Conservation (phyloP, 1,140 invertebrate genomes). For the Drosophila arizonae region DNA sequence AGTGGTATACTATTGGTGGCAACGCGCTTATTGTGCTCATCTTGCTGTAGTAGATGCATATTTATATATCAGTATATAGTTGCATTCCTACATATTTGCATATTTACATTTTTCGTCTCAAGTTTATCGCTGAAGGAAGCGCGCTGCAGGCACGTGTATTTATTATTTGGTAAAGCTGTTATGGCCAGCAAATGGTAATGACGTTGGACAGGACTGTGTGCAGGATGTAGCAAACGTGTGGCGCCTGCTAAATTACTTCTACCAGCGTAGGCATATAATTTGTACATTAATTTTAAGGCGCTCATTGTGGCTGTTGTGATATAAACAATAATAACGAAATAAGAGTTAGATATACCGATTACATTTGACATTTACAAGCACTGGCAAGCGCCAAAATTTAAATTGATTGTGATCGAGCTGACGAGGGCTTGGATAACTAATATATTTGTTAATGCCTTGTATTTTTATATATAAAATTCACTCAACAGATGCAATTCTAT, state of each 20-base stretch:
- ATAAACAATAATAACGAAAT: conserved; percentile 20
- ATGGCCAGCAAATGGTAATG: conserved; percentile 34
- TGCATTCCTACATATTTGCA: neutral
- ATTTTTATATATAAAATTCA: no score
- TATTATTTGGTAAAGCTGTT: conserved; percentile 30
- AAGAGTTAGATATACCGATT: conserved; percentile 21
- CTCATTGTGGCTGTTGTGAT: conserved; percentile 41
- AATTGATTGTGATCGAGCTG: no score
- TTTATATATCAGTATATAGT: neutral
- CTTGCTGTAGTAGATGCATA: conserved; percentile 14
- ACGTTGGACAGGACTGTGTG: neutral
- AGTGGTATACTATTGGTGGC: conserved; percentile 51
- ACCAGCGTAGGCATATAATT: conserved; percentile 15
- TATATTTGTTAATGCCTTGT: no score
- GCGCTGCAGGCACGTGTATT: conserved; percentile 45
- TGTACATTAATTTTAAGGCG: conserved; percentile 44
- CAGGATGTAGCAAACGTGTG: neutral
- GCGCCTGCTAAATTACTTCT: neutral
- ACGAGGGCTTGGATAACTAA: no score
- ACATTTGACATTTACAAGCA: no score
- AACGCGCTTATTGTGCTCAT: conserved; percentile 34
- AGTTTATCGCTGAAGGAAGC: conserved; percentile 17
- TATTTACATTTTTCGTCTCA: conserved; percentile 1
- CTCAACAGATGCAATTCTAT: no score
- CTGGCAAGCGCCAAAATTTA: no score